A percentile compares a stretch with the other conserved stretches of the same genome.
These are phyloP conservation scores for Podarcis cretensis DNA, from an alignment of 2,113 vertebrate genomes.

Conservation along the genomic window DNA sequence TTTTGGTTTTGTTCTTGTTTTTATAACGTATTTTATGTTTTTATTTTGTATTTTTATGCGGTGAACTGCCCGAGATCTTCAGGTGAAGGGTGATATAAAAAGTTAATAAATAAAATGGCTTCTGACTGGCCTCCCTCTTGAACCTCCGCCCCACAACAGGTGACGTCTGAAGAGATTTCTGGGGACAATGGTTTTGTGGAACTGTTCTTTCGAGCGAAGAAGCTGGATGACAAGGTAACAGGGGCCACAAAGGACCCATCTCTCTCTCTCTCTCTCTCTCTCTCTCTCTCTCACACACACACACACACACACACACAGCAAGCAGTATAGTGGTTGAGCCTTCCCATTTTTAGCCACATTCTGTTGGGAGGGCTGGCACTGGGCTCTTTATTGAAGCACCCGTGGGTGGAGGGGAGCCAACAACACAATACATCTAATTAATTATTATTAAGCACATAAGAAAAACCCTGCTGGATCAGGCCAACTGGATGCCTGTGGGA, in stretches of 20 bases:
- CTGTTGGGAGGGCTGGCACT: background rate
- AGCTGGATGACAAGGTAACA: conserved; percentile 92
- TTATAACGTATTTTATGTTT: no score
- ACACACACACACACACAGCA: no score
- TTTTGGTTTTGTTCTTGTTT: no score
- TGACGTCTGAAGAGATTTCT: conserved; percentile 92
- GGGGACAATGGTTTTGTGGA: conserved; percentile 94
- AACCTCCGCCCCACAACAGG: conserved; percentile 67
- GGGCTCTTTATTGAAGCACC: background rate
- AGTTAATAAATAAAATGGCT: background rate
- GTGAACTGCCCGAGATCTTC: no score
- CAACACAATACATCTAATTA: background rate
- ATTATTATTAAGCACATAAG: background rate
- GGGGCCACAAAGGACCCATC: background rate
- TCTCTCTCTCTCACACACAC: no score
- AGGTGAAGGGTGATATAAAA: no score
- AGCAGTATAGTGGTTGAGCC: no score
- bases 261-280: no score
- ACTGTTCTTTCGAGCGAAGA: conserved; percentile 89
- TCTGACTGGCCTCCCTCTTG: background rate
- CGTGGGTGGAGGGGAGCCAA: background rate
- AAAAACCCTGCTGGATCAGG: background rate
- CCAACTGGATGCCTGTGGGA: no score
- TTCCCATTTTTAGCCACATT: no score
- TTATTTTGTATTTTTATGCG: no score